A percentile compares a stretch with the other conserved stretches of the same genome.
phyloP scores from a whole-genome alignment of 1,140 invertebrate species.

The Listronotus bonariensis region DNA sequence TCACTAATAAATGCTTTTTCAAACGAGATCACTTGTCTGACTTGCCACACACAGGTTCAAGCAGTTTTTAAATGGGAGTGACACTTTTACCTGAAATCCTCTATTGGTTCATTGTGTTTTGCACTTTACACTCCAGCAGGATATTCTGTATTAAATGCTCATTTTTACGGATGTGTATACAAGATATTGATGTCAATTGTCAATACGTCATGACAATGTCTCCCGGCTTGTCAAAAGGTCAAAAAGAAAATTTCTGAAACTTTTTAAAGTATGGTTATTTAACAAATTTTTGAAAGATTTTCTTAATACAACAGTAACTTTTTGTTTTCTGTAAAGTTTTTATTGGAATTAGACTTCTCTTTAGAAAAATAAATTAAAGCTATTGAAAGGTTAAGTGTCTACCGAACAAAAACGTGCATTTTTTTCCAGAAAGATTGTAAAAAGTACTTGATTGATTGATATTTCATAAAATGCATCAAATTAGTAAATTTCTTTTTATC shows the following conservation, averaged over 20 bases:
- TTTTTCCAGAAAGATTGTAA: slow-evolving; percentile 1
- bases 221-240: slow-evolving; percentile 12
- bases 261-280: slow-evolving; percentile 26
- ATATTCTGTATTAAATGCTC: too few species aligned
- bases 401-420: slow-evolving; percentile 27
- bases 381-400: slow-evolving; percentile 26
- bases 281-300: slow-evolving; percentile 20
- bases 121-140: too few species aligned
- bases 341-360: too few species aligned
- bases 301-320: slow-evolving; percentile 18
- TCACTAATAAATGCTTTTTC: too few species aligned
- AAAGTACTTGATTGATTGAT: slow-evolving; percentile 13
- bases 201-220: background rate
- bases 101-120: too few species aligned
- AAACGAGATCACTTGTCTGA: too few species aligned
- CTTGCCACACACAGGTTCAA: too few species aligned
- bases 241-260: slow-evolving; percentile 7
- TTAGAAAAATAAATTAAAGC: too few species aligned
- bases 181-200: slow-evolving; percentile 20
- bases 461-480: slow-evolving; percentile 28
- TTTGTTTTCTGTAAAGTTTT: background rate
- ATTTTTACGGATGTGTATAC: too few species aligned
- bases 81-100: too few species aligned
- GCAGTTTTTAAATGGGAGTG: too few species aligned
- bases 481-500: slow-evolving; percentile 23